Evolutionary conservation across 2,888 invertebrate genomes (phyloP), one percentile per base, ranked within the genome.

Genomic region (Eupelmus urozonus): DNA sequence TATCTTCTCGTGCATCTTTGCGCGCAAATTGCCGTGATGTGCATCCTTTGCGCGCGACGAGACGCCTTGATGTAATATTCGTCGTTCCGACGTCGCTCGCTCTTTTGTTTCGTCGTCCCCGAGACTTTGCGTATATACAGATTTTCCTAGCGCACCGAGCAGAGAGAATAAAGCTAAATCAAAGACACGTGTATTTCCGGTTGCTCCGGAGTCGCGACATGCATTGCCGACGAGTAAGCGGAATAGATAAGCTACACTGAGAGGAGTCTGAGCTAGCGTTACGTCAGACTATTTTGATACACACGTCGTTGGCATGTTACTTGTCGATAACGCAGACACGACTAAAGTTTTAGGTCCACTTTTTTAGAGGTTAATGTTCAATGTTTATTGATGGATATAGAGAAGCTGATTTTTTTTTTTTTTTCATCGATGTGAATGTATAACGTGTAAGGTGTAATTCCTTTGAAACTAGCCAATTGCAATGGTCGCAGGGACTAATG

Each of bases 51-150:
- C 45, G 45, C 45, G 25, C 63, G 16, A 49, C 29, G 18, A 27
- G 18, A 18, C 23, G 11, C 13, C 51, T 40, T 25, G 18, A 62
- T 29, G 62, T 62, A 51, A 74, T n/a, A n/a, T 62, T 62, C 69
- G 51, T 51, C 60, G 66, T 67, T 49, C 27, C 27, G 67, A 75
- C 60, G 60, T 59, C 65, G 42, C 66, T 74, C 73, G 73, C 49
- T 74, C 65, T 74, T 74, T 65, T 34, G 27, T 74, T 59, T 45
- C 49, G 57, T n/a, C 65, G 23, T 57, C 57, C n/a, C 9, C 72
- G 53, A 62, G 42, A 40, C 53, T 72, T 53, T 20, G 27, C 4
- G 13, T 16, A 51, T 27, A 55, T 13, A n/a, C n/a, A n/a, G n/a
- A 25, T 49, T 62, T 23, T 40, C n/a, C 67, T 67, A 23, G 20